Conservation (phyloP, 2,113 vertebrate species). For the Asarcornis scutulata region DNA sequence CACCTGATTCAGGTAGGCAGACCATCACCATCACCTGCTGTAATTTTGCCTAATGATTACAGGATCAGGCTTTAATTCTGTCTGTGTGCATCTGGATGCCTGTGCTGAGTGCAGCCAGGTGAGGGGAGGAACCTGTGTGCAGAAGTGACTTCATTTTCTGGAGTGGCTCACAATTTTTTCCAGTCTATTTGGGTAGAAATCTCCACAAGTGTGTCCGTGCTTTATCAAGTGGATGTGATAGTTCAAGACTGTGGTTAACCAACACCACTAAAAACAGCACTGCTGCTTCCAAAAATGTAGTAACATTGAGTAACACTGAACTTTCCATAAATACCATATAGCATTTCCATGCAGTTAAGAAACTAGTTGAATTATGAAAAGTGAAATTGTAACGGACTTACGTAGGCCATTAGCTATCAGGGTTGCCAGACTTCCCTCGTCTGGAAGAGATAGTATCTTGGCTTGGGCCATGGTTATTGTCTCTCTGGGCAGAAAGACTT, state of each 20-base stretch:
- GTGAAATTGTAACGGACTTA: constrained; percentile 21
- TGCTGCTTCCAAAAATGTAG: background rate
- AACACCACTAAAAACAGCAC: background rate
- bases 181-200: background rate
- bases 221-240: background rate
- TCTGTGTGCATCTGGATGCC: constrained; percentile 3
- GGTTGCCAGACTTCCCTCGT: constrained; percentile 60
- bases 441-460: constrained; percentile 64
- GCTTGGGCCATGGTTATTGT: constrained; percentile 52
- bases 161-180: background rate
- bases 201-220: background rate
- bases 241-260: background rate
- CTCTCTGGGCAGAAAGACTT: constrained; percentile 47
- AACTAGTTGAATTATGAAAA: constrained; percentile 18
- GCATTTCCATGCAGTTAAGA: constrained; percentile 10
- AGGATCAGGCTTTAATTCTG: background rate
- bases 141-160: background rate
- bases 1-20: background rate
- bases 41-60: background rate
- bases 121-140: background rate
- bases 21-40: background rate
- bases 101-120: background rate
- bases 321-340: constrained; percentile 30
- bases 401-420: constrained; percentile 55
- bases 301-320: background rate